Evolutionary conservation across 2,888 invertebrate species (phyloP), one percentile per base, ranked within the genome.

Genomic region (Microctonus hyperodae): DNA sequence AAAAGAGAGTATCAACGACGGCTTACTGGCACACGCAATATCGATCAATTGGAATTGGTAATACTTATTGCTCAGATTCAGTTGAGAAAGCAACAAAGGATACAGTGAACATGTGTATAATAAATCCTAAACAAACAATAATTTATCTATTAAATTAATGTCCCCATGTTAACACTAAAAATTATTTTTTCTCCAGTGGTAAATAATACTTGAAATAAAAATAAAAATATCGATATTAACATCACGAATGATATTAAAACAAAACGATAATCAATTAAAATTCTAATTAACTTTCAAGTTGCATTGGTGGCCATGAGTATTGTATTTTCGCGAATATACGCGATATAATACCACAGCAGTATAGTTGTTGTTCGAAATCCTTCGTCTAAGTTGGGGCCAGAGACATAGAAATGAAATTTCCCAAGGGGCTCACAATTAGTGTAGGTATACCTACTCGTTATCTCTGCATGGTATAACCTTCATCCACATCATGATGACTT

Each of bases 1-100:
- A 3, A 37, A 55, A 57, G 62, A 61, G 64, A 69, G 71, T 64
- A 66, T 69, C 68, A 68, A 61, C 64, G 63, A 69, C 60, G 59
- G 67, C 69, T 70, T 65, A 70, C 67, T 60, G 58, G 63, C 63
- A 37, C n/a, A 37, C 13, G 25, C 51, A 60, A 57, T 69, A 69
- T 69, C 63, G 67, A 70, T 69, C 70, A 67, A 69, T 67, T 55
- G n/a, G 20, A 53, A 60, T 28, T 20, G 56, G 64, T 67, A 69
- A n/a, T n/a, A n/a, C n/a, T n/a, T 69, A 64, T 57, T 35, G 35
- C 35, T 28, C n/a, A n/a, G 35, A 9, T 31, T 16, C 31, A 69
- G 64, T 70, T 58, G 51, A 59, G 58, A 40, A 44, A 67, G 61
- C 66, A 58, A 23, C 13, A 35, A 20, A n/a, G 16, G 25, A 6